Base-by-base conservation (phyloP, 2,113 vertebrate species). In the Eulemur rufifrons region DNA sequence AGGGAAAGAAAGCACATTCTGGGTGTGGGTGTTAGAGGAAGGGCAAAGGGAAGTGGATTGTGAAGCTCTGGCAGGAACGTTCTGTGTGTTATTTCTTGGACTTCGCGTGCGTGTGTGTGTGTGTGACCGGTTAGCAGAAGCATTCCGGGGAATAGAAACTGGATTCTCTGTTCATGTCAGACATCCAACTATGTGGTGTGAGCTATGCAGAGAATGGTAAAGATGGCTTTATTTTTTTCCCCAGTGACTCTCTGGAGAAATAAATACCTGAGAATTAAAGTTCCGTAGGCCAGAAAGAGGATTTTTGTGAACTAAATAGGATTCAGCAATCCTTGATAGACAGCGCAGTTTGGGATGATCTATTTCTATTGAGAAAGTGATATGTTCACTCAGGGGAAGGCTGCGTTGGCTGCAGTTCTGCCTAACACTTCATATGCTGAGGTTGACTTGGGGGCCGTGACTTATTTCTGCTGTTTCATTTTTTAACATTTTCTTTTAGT, bases 201-300 rank as follows among this genome's bases (percentile, higher is more conserved):
- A 87, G 76, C 85, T 84, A 34, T 32, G 64, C 47, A 32, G 54
- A 92, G 81, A 77, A 59, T 34, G 82, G 91, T 76, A 50, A 92
- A 66, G 81, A 78, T 23, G 93, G 66, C 81, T 56, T 92, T 45
- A 11, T 92, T 97, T 89, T 86, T 86, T 83, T 56, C 61, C 83
- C 88, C 73, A 23, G 66, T 39, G 83, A 66, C 78, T 80, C 93
- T 85, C 96, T 2, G 3, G 95, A 96, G 96, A 88, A 95, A 95
- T 87, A 94, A 94, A 82, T 91, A 93, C 90, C 96, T 94, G 93
- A 68, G 93, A 94, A 94, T 90, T 93, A 82, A 86, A 82, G 82
- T 76, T 80, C 73, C 61, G 3, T 89, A 74, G 64, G 87, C 91
- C 66, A 71, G 90, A 81, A 76, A 87, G 92, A 73, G 77, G 87